Base-by-base conservation (phyloP, 2,888 invertebrate genomes). In the Drosophila pegasa region DNA sequence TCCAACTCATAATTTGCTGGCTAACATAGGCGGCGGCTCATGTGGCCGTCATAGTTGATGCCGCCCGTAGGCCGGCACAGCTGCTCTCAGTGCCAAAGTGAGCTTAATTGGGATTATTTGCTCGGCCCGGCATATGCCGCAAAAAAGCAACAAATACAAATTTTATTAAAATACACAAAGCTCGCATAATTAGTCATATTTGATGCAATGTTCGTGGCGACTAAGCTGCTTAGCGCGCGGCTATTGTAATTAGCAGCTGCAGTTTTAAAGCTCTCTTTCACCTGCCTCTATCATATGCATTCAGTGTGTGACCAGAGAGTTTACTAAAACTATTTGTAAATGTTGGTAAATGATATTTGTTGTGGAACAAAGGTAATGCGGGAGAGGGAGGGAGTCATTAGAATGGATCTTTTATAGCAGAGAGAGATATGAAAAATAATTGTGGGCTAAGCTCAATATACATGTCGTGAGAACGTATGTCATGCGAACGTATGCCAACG, bases 61-160 rank as follows among this genome's bases (percentile, higher is more conserved):
- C 37, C 29, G 51, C 9, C 56, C 45, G 18, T 37, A 12, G 18
- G 18, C 3, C 1, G 65, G 61, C 83, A 70, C 84, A 85, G 72
- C 80, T 85, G 84, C 41, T 71, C 33, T 52, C 43, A 56, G 61
- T 60, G 48, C 50, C 57, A 68, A 55, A 68, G 59, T 62, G 70
- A 70, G 76, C 76, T 85, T 85, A 88, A 69, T 75, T 60, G 55
- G 87, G 84, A 85, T 85, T 85, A 88, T 59, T 57, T 52, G 48
- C 40, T 38, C 69, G 47, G 59, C 71, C 67, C 58, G 58, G 70
- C 84, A 86, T 78, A 76, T 85, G 84, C 68, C 56, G 41, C 16
- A 41, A 47, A 40, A 27, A 35, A 31, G 14, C 48, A 51, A 29
- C 27, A 31, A 48, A 50, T 43, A 43, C 22, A 54, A 29, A 43